Base-by-base conservation (phyloP, 2,113 vertebrate genomes). In the Melanocharis versteri region DNA sequence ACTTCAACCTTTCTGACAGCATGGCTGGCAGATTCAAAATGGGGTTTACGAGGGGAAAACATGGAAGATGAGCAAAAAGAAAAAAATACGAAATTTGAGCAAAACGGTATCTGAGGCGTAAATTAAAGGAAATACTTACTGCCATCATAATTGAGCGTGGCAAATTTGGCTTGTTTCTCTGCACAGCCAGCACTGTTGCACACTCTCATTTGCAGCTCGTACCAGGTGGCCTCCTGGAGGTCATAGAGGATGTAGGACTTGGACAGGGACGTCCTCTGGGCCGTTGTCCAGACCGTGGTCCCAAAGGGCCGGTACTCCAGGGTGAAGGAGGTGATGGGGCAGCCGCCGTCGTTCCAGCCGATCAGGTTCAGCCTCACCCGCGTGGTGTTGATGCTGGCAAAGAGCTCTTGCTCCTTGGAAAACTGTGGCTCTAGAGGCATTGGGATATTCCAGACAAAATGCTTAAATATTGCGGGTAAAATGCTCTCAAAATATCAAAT, bases 281-380 rank as follows among this genome's bases (percentile, higher is more conserved):
- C 99, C 0, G 99, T 99, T 70, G 99, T 99, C 99, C 99, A 99
- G 27, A 98, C 98, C 0, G 98, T 97, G 15, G 98, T 98, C 45
- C 99, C 99, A 39, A 99, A 99, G 1, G 99, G 99, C 5, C 99
- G 97, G 96, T 99, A 99, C 96, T 99, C 99, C 47, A 99, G 98
- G 2, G 99, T 99, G 97, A 99, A 99, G 68, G 99, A 99, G 83
- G 98, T 99, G 97, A 99, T 99, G 35, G 99, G 99, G 84, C 99
- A 99, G 95, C 99, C 99, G 1, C 99, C 99, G 0, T 99, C 99
- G 71, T 99, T 99, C 99, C 99, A 99, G 93, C 99, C 99, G 7
- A 99, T 98, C 89, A 99, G 98, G 97, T 99, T 99, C 83, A 99
- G 98, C 83, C 98, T 97, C 87, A 99, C 99, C 3, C 99, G 98